Evolutionary conservation across 2,888 invertebrate species (phyloP).

Genomic region (Agonopterix alstromeriana): DNA sequence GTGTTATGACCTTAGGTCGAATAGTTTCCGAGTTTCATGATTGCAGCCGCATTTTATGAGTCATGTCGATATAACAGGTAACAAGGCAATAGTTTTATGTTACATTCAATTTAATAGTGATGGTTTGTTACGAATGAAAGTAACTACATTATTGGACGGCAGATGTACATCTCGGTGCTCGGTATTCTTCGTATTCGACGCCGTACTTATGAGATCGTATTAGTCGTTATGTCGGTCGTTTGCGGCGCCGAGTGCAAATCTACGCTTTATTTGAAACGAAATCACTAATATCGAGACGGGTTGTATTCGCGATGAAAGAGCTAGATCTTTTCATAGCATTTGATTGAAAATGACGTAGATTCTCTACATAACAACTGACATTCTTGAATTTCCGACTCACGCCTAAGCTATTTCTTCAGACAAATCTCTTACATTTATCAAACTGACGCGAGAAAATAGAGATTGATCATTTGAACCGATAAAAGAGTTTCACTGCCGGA

Average conservation of each 20-base stretch:
- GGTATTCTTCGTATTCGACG: constrained; percentile 12
- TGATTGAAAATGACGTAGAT: not conserved
- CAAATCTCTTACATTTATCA: constrained; percentile 32
- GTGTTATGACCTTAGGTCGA: constrained; percentile 40
- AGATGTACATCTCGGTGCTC: constrained; percentile 9
- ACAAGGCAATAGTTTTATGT: constrained; percentile 15
- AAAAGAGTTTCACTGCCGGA: constrained; percentile 40
- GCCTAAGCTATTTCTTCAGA: constrained; percentile 31
- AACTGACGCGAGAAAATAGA: constrained; percentile 33
- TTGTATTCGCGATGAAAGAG: not conserved
- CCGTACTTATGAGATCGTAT: constrained; percentile 22
- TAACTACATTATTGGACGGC: constrained; percentile 9
- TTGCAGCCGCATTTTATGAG: constrained; percentile 26
- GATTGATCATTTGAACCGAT: constrained; percentile 40
- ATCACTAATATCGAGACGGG: not conserved
- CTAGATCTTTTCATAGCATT: not conserved
- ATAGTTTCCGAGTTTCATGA: constrained; percentile 35
- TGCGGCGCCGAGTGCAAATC: constrained; percentile 24
- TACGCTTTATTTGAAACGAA: constrained; percentile 9
- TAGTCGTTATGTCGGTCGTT: constrained; percentile 23
- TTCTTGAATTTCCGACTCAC: constrained; percentile 12
- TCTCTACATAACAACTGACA: not conserved
- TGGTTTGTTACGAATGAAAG: constrained; percentile 22
- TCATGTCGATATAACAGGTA: constrained; percentile 19
- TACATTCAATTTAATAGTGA: constrained; percentile 20